Evolutionary conservation across 2,797 vertebrate genomes (phyloP).

Genomic region (Harpagifer antarcticus): DNA sequence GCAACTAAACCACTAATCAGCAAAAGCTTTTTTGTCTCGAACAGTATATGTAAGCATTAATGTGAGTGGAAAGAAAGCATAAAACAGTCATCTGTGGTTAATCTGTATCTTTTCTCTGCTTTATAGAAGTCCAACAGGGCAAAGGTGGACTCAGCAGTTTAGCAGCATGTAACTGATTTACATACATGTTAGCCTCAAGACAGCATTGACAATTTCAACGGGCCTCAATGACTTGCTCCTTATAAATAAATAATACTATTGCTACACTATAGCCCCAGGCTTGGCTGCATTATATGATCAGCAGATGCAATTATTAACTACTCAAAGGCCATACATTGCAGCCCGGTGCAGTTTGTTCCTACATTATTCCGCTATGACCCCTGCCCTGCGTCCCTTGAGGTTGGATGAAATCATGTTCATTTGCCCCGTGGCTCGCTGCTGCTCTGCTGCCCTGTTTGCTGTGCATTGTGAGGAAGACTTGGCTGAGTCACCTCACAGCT

Average conservation of each 20-base stretch:
- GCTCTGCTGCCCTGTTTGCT: constrained; percentile 23
- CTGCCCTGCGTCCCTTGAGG: constrained; percentile 63
- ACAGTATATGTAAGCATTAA: constrained; percentile 64
- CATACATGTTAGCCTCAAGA: constrained; percentile 69
- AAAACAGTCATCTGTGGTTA: constrained; percentile 63
- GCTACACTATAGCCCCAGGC: constrained; percentile 72
- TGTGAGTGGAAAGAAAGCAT: constrained; percentile 36
- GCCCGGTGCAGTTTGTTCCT: constrained; percentile 66
- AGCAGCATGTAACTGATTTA: constrained; percentile 71
- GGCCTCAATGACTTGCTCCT: constrained; percentile 64
- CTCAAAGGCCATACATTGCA: constrained; percentile 76
- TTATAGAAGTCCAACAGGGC: constrained; percentile 24
- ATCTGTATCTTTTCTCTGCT: constrained; percentile 66
- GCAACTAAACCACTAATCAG: constrained; percentile 84
- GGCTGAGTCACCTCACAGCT: constrained; percentile 59
- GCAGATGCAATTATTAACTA: constrained; percentile 81
- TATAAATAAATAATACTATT: constrained; percentile 82
- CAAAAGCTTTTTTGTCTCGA: constrained; percentile 74
- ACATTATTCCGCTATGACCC: constrained; percentile 74
- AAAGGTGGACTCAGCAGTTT: constrained; percentile 73
- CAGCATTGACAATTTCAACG: constrained; percentile 57
- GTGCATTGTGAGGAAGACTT: constrained; percentile 4
- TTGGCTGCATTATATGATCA: constrained; percentile 80
- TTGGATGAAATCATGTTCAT: constrained; percentile 61
- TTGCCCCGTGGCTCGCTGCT: constrained; percentile 47